Evolutionary conservation across 1,140 invertebrate species (phyloP).

Genomic region (Drosophila obscura): DNA sequence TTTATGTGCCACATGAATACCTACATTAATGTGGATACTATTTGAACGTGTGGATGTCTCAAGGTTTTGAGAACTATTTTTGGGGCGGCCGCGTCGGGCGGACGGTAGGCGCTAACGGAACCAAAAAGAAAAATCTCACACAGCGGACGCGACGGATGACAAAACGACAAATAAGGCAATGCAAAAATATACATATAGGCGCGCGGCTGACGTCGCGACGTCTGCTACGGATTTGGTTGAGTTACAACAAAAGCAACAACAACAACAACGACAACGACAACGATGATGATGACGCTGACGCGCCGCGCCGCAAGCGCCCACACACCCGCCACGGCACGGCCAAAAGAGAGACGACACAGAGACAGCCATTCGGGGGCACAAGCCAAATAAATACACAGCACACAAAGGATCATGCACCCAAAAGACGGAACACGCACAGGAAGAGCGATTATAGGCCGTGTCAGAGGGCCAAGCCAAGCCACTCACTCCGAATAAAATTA

Average conservation of each 20-base stretch:
- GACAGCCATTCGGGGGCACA: too few relatives aligned
- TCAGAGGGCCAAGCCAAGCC: constrained; percentile 9
- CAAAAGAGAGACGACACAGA: background rate
- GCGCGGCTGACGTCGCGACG: constrained; percentile 69
- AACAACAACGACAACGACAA: constrained; percentile 34
- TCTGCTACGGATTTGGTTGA: constrained; percentile 75
- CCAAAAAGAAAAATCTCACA: constrained; percentile 56
- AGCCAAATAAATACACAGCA: constrained; percentile 9
- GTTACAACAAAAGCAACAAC: constrained; percentile 64
- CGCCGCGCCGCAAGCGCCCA: constrained; percentile 52
- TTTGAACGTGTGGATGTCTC: constrained; percentile 18
- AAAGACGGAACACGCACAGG: constrained; percentile 66
- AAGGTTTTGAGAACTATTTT: constrained; percentile 74
- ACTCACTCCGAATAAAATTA: constrained; percentile 25
- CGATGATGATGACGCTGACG: constrained; percentile 66
- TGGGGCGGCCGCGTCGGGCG: constrained; percentile 51
- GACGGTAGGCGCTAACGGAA: constrained; percentile 41
- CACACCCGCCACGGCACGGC: constrained; percentile 28
- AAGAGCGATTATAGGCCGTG: constrained; percentile 36
- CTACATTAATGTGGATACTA: background rate
- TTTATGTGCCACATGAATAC: background rate
- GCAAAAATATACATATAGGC: constrained; percentile 73
- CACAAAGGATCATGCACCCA: constrained; percentile 69
- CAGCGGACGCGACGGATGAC: constrained; percentile 36
- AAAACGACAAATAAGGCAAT: constrained; percentile 80